Conservation (phyloP, 2,888 invertebrate species). For the Halocaridina rubra region DNA sequence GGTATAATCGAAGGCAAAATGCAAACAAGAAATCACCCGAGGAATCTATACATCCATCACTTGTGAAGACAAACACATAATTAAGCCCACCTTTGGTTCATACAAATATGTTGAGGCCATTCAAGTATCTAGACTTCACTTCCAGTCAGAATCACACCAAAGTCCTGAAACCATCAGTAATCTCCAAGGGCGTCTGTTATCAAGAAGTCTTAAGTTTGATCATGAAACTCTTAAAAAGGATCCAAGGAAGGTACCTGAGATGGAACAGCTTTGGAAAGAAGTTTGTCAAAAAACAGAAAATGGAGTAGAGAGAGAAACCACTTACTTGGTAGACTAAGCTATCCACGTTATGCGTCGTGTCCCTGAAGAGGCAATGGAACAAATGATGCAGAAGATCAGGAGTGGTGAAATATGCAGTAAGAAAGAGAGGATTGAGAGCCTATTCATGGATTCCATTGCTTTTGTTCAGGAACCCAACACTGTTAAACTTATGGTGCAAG, state of each 20-base stretch:
- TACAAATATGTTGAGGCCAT: conserved; percentile 37
- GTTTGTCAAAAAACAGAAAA: conserved; percentile 23
- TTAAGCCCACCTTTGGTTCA: conserved; percentile 19
- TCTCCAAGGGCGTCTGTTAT: background rate
- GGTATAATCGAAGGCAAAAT: conserved; percentile 26
- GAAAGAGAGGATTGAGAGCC: background rate
- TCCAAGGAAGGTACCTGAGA: conserved; percentile 1
- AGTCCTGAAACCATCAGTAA: background rate
- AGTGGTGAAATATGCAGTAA: conserved; percentile 2
- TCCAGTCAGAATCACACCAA: background rate
- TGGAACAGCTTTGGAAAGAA: conserved; percentile 8
- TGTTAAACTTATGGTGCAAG: conserved; percentile 37
- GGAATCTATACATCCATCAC: conserved; percentile 29
- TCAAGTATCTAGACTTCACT: conserved; percentile 26
- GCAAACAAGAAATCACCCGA: conserved; percentile 33
- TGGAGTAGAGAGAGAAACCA: background rate
- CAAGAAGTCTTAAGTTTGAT: conserved; percentile 14
- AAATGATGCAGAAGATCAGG: conserved; percentile 17
- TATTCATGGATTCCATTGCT: conserved; percentile 42
- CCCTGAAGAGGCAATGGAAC: background rate
- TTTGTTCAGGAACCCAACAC: conserved; percentile 31
- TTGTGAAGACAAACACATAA: conserved; percentile 37
- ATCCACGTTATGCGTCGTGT: conserved; percentile 15
- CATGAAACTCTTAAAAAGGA: conserved; percentile 31
- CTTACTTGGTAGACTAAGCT: conserved; percentile 2